phyloP scores from a whole-genome alignment of 2,888 invertebrate genomes.

The Shargacucullia verbasci region DNA sequence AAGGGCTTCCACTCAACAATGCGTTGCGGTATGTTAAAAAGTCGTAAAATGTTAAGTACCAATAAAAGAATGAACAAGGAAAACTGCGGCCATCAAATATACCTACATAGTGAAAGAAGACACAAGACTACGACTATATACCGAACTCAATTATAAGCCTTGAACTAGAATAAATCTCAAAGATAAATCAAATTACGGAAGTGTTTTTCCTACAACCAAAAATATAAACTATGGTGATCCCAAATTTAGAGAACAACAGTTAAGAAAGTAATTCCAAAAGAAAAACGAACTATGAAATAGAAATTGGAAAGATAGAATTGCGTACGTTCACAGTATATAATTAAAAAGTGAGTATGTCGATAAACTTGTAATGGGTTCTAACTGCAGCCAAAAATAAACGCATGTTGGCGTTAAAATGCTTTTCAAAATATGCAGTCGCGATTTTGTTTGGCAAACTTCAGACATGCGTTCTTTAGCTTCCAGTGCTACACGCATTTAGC shows the following conservation, averaged over 20 bases:
- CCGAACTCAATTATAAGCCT: no score
- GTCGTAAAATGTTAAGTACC: no score
- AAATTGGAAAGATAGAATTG: background rate
- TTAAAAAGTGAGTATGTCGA: background rate
- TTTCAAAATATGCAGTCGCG: slow-evolving; percentile 27
- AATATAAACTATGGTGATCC: background rate
- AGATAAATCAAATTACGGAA: background rate
- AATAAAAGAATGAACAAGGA: no score
- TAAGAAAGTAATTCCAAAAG: background rate
- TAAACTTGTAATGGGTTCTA: slow-evolving; percentile 11
- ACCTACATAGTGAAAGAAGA: no score
- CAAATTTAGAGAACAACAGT: background rate
- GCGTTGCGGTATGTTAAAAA: no score
- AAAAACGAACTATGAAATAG: background rate
- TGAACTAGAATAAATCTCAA: background rate
- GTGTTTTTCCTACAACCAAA: slow-evolving; percentile 6
- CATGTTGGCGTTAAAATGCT: slow-evolving; percentile 26
- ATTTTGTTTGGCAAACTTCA: slow-evolving; percentile 23
- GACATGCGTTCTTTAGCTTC: slow-evolving; percentile 23
- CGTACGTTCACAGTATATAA: background rate
- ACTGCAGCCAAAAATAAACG: slow-evolving; percentile 30
- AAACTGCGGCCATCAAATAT: no score
- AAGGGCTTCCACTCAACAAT: no score
- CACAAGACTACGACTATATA: no score
- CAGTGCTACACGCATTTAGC: background rate